Conservation (phyloP, 2,113 vertebrate species). For the Pygoscelis adeliae region DNA sequence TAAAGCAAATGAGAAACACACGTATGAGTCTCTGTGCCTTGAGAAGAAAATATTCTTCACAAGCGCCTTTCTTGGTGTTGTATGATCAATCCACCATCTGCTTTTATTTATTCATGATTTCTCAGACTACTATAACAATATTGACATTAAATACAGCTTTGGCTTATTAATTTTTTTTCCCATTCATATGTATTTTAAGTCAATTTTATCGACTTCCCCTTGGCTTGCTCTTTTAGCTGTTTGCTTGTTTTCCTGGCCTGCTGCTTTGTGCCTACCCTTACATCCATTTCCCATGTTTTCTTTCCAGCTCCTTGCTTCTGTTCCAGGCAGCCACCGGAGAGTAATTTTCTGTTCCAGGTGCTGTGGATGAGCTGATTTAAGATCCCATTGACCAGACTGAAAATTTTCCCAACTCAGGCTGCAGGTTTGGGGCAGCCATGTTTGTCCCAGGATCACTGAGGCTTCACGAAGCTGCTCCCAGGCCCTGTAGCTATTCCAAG, state of each 20-base stretch:
- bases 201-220: constrained; percentile 42
- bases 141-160: constrained; percentile 53
- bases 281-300: not conserved
- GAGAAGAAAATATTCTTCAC: constrained; percentile 37
- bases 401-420: not conserved
- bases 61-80: constrained; percentile 41
- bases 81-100: constrained; percentile 61
- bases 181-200: constrained; percentile 61
- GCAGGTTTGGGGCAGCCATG: not conserved
- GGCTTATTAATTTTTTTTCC: constrained; percentile 54
- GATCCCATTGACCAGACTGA: not conserved
- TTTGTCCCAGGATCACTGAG: not conserved
- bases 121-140: constrained; percentile 53
- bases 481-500: not conserved
- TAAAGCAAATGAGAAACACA: not conserved
- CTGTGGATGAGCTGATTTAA: not conserved
- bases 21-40: not conserved
- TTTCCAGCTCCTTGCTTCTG: not conserved
- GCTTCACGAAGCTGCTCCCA: not conserved
- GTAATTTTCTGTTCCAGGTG: not conserved
- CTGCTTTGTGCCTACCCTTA: not conserved
- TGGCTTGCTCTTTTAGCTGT: constrained; percentile 40
- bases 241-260: not conserved
- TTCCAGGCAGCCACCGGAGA: not conserved
- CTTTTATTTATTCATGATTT: constrained; percentile 65